Evolutionary conservation across 2,113 vertebrate species (phyloP).

Genomic region (Ovibos moschatus): DNA sequence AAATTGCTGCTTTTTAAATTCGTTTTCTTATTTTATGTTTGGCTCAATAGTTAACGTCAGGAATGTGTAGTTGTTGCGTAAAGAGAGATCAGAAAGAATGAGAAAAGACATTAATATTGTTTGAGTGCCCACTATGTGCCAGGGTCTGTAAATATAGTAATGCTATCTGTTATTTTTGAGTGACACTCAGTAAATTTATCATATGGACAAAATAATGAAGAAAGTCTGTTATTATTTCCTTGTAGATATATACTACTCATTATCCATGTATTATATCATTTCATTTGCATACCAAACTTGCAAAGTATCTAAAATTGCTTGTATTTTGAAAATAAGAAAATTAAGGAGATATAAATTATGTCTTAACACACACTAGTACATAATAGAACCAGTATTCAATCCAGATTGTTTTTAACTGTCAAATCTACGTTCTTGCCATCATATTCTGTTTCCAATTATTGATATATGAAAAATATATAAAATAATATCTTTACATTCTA

Average conservation of each 20-base stretch:
- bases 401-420: background rate
- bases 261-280: background rate
- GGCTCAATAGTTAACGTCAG: background rate
- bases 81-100: background rate
- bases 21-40: background rate
- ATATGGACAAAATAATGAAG: background rate
- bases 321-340: background rate
- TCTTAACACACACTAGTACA: background rate
- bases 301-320: background rate
- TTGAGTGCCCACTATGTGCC: background rate
- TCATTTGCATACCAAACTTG: background rate
- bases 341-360: background rate
- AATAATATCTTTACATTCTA: background rate
- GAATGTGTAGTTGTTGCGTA: background rate
- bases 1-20: background rate
- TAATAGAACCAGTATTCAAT: background rate
- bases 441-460: background rate
- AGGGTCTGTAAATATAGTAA: background rate
- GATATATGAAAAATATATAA: background rate
- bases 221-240: background rate
- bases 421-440: background rate
- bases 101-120: background rate
- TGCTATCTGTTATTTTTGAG: background rate
- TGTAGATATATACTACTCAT: background rate
- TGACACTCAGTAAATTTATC: background rate